phyloP scores from a whole-genome alignment of 1,140 invertebrate species.

The Psilanteris sp. region DNA sequence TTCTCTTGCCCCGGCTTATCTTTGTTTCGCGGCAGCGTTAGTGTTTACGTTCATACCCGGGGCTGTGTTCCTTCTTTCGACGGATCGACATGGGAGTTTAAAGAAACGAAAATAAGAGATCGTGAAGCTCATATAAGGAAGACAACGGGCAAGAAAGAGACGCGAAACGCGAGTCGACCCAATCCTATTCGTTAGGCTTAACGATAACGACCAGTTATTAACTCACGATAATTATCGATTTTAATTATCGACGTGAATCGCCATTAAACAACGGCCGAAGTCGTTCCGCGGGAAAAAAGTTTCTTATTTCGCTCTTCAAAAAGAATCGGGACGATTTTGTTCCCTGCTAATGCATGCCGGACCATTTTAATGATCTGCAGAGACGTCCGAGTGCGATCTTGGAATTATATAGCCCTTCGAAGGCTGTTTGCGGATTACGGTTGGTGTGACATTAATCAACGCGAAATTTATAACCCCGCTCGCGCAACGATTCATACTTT shows the following conservation, averaged over 20 bases:
- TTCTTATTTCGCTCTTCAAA: slow-evolving; percentile 61
- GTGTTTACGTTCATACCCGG: slow-evolving; percentile 60
- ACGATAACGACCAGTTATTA: slow-evolving; percentile 76
- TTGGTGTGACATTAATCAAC: slow-evolving; percentile 64
- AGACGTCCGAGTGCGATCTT: slow-evolving; percentile 55
- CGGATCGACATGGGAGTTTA: slow-evolving; percentile 40
- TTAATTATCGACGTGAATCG: slow-evolving; percentile 72
- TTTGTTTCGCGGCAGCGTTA: slow-evolving; percentile 36
- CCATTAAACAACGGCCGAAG: slow-evolving; percentile 54
- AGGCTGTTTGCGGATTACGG: slow-evolving; percentile 55
- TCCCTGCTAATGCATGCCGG: slow-evolving; percentile 60
- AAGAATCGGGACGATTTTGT: slow-evolving; percentile 57
- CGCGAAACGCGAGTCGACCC: slow-evolving; percentile 38
- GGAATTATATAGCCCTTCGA: slow-evolving; percentile 61
- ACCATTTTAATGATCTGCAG: slow-evolving; percentile 65
- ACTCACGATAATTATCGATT: slow-evolving; percentile 76
- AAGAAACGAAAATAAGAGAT: slow-evolving; percentile 62
- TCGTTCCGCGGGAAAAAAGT: slow-evolving; percentile 54
- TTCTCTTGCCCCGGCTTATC: slow-evolving; percentile 29
- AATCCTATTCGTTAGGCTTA: slow-evolving; percentile 68
- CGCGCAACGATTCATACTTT: slow-evolving; percentile 43
- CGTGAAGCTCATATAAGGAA: slow-evolving; percentile 45
- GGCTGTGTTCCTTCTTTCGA: slow-evolving; percentile 52
- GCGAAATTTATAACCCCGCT: slow-evolving; percentile 54
- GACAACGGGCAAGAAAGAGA: slow-evolving; percentile 47